Evolutionary conservation across 2,797 vertebrate species (phyloP), one percentile per base, ranked within the genome.

Genomic region (Coendou prehensilis): DNA sequence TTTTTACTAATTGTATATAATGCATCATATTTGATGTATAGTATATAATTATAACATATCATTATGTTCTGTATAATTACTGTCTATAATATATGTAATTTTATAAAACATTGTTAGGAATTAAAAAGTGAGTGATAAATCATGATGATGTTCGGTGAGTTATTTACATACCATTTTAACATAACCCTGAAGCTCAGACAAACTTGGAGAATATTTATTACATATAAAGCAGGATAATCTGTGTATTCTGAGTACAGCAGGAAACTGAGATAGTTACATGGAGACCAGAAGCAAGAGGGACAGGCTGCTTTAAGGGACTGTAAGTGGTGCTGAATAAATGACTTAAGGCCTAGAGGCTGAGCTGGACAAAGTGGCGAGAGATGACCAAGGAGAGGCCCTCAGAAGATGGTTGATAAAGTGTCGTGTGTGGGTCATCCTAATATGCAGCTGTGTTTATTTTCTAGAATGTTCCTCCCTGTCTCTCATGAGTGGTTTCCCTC

Each of bases 81-180:
- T 59, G 20, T 50, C 64, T 69, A 37, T 37, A n/a, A 45, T 91
- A 82, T 80, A 15, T 45, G 9, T 50, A 28, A 50, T 90, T 69
- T 90, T 54, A 22, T 82, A 94, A 92, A 87, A 52, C 47, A 59
- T 2, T 76, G 47, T 92, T 83, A 50, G 45, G 5, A 87, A 64
- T 89, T 92, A 50, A 88, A 91, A 76, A 81, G 50, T 78, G 69
- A 84, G 47, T 63, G 63, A 26, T 57, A 76, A 78, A 78, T 57
- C 57, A 56, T 73, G 59, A 41, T n/a, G 63, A 14, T 45, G 22
- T 93, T 76, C 78, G 63, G 22, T 52, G 69, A 52, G 71, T 47
- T 83, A 45, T 47, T 82, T 37, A 10, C 5, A 86, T 89, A 52
- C 13, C 33, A 28, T 88, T 67, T 88, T 90, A 61, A 76, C 47